phyloP scores from a whole-genome alignment of 2,888 invertebrate species.

The Phasia obesa region DNA sequence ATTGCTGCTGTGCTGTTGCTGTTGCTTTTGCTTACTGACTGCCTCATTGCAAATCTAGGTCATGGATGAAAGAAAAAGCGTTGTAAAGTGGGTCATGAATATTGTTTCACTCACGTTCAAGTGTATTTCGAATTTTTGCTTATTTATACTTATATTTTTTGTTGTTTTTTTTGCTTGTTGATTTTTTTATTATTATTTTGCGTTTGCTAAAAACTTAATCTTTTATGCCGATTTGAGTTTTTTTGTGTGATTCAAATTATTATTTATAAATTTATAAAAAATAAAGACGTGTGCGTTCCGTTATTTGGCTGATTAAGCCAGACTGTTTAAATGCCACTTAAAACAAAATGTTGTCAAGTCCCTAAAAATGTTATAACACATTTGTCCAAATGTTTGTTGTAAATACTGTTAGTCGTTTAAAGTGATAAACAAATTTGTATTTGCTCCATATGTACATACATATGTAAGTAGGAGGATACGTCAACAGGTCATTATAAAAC shows the following conservation, averaged over 20 bases:
- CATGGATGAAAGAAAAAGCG: constrained; percentile 82
- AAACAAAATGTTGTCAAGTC: too few species aligned
- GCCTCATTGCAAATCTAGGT: constrained; percentile 77
- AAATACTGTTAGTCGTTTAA: too few species aligned
- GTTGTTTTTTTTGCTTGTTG: constrained; percentile 60
- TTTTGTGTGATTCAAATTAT: constrained; percentile 42
- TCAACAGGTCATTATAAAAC: too few species aligned
- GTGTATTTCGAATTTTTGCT: constrained; percentile 78
- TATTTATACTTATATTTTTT: constrained; percentile 42
- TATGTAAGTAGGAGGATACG: too few species aligned
- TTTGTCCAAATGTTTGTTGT: too few species aligned
- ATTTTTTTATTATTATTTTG: constrained; percentile 40
- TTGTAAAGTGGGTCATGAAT: constrained; percentile 81
- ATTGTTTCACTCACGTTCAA: constrained; percentile 82
- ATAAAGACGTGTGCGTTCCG: not conserved
- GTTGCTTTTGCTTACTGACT: constrained; percentile 50
- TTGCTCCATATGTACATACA: too few species aligned
- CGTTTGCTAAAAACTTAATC: constrained; percentile 6
- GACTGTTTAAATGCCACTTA: too few species aligned
- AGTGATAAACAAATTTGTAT: too few species aligned
- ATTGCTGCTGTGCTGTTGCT: constrained; percentile 22
- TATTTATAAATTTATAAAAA: constrained; percentile 22
- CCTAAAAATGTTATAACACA: too few species aligned
- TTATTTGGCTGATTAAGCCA: not conserved
- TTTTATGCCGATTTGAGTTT: constrained; percentile 29